phyloP scores from a whole-genome alignment of 2,797 vertebrate genomes.

The Perdix hodgsoniae region DNA sequence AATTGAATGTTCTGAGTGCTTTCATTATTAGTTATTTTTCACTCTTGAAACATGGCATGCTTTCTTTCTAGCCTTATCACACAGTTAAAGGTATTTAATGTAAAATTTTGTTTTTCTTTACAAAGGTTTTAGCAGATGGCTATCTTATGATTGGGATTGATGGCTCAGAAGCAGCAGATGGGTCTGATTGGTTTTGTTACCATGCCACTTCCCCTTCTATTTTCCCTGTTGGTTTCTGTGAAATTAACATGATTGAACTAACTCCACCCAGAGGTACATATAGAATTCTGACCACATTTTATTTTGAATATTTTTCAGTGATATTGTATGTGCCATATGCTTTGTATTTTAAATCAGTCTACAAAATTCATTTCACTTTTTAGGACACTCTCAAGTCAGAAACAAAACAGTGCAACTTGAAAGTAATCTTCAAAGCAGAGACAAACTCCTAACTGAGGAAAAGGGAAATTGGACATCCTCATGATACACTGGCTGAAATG shows the following conservation, averaged over 20 bases:
- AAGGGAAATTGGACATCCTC: background rate
- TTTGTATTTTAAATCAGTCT: conserved; percentile 35
- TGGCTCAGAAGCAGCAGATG: conserved; percentile 97
- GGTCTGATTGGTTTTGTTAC: conserved; percentile 99
- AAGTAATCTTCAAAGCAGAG: background rate
- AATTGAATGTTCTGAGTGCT: background rate
- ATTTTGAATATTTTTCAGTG: conserved; percentile 40
- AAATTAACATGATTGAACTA: conserved; percentile 98
- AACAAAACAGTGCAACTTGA: background rate
- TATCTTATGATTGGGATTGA: conserved; percentile 99
- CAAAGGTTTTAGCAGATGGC: conserved; percentile 95
- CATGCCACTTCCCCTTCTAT: conserved; percentile 96
- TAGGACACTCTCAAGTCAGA: conserved; percentile 23
- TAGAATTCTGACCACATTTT: conserved; percentile 55
- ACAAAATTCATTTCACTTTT: conserved; percentile 1
- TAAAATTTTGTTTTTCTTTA: conserved; percentile 67
- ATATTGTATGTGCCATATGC: conserved; percentile 54
- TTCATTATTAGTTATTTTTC: background rate
- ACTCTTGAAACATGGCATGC: conserved; percentile 31
- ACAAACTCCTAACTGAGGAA: background rate
- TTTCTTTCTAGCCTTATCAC: conserved; percentile 44
- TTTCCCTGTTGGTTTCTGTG: conserved; percentile 99
- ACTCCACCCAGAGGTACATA: conserved; percentile 94
- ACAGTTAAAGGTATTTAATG: conserved; percentile 47
- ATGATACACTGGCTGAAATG: background rate